These are phyloP conservation scores for Cepphus grylle DNA, from an alignment of 2,113 vertebrate genomes.

Conservation along the genomic window DNA sequence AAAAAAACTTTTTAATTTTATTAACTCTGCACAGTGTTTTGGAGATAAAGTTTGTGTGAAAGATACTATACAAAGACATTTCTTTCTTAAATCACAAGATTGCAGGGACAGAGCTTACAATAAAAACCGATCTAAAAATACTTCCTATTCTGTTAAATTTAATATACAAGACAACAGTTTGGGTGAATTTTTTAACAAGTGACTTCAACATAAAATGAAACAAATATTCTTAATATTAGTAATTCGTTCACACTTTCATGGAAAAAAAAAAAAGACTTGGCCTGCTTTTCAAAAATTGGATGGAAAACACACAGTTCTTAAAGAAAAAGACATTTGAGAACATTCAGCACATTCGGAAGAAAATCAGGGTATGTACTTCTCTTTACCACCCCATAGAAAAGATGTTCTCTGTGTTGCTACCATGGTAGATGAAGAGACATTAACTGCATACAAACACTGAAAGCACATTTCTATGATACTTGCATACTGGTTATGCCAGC, in stretches of 20 bases:
- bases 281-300: background rate
- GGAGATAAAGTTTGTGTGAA: conserved; percentile 46
- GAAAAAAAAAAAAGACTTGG: background rate
- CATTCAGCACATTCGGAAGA: background rate
- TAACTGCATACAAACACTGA: background rate
- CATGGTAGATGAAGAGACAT: background rate
- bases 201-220: background rate
- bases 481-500: background rate
- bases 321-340: background rate
- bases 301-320: background rate
- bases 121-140: background rate
- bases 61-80: conserved; percentile 34
- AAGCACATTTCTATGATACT: background rate
- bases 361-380: background rate
- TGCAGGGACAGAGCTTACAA: background rate
- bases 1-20: conserved; percentile 44
- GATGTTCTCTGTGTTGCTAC: background rate
- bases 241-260: background rate
- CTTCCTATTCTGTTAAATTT: background rate
- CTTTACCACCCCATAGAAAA: background rate
- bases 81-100: conserved; percentile 25
- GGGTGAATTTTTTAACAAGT: background rate
- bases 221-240: background rate
- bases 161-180: background rate
- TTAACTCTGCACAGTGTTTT: conserved; percentile 17